Evolutionary conservation across 2,797 vertebrate species (phyloP).

Genomic region (Decapterus maruadsi): DNA sequence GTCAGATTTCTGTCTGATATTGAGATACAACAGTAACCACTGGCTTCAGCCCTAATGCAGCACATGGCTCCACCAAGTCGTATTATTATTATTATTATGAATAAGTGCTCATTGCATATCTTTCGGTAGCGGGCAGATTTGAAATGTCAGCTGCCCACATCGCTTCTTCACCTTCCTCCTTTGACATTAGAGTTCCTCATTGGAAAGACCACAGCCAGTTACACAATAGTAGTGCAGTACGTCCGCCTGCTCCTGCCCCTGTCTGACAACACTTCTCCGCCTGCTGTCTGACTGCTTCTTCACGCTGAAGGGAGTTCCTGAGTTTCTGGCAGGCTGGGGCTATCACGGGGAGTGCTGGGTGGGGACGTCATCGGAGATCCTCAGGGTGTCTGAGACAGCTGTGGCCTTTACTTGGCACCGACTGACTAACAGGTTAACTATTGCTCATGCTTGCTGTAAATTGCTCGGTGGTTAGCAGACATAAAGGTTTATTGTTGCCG

Average conservation of each 20-base stretch:
- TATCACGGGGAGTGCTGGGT: slow-evolving; percentile 36
- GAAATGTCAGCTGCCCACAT: slow-evolving; percentile 60
- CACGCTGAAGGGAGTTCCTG: slow-evolving; percentile 53
- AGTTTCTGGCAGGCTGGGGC: slow-evolving; percentile 42
- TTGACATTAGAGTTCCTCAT: slow-evolving; percentile 62
- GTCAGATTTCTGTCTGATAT: neutral
- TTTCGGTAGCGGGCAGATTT: slow-evolving; percentile 38
- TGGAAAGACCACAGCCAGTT: slow-evolving; percentile 58
- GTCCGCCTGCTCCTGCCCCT: slow-evolving; percentile 34
- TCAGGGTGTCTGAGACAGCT: slow-evolving; percentile 34
- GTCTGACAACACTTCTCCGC: slow-evolving; percentile 36
- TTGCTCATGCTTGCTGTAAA: slow-evolving; percentile 19
- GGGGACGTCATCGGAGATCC: slow-evolving; percentile 54
- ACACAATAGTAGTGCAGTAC: slow-evolving; percentile 53
- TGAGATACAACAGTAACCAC: neutral
- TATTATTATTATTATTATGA: neutral
- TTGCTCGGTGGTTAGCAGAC: neutral
- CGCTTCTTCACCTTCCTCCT: slow-evolving; percentile 59
- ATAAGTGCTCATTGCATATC: neutral
- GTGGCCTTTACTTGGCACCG: slow-evolving; percentile 35
- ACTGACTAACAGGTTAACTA: slow-evolving; percentile 25
- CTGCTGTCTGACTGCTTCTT: slow-evolving; percentile 39
- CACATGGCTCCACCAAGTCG: neutral
- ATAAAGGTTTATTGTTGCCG: neutral
- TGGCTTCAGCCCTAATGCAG: too few relatives aligned